Evolutionary conservation across 2,888 invertebrate species (phyloP).

Genomic region (Choreutis nemorana): DNA sequence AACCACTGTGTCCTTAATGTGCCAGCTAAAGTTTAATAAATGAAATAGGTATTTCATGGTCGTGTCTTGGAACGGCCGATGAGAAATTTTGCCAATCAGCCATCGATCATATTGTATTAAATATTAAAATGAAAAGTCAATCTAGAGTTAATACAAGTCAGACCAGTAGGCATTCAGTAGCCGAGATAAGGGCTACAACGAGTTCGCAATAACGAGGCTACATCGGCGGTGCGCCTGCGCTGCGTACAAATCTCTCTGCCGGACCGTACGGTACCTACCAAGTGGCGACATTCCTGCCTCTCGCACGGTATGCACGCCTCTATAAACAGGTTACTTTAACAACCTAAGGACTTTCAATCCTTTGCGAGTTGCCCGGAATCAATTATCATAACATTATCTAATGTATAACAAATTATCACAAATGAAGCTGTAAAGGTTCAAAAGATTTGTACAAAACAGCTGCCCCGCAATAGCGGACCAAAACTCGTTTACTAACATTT

Average conservation of each 20-base stretch:
- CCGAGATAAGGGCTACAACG: conserved; percentile 40
- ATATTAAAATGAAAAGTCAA: too few species aligned
- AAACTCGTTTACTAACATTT: conserved; percentile 49
- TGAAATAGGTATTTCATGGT: too few species aligned
- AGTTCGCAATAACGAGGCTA: conserved; percentile 42
- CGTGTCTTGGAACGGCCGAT: too few species aligned
- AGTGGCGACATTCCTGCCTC: conserved; percentile 56
- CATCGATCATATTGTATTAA: too few species aligned
- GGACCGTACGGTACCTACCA: conserved; percentile 48
- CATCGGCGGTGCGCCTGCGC: conserved; percentile 32
- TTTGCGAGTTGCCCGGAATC: conserved; percentile 35
- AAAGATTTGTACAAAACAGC: conserved; percentile 39
- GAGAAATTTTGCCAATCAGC: too few species aligned
- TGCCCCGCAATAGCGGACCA: conserved; percentile 31
- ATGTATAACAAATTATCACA: too few species aligned
- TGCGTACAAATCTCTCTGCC: conserved; percentile 51
- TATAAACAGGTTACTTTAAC: conserved; percentile 54
- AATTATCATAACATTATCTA: conserved; percentile 42
- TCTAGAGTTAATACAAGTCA: too few species aligned
- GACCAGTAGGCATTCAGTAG: conserved; percentile 22
- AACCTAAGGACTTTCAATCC: conserved; percentile 30
- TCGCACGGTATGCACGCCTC: conserved; percentile 52
- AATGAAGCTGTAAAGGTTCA: conserved; percentile 14
- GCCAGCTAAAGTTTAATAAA: too few species aligned
- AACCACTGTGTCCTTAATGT: too few species aligned